Base-by-base conservation (phyloP, 2,113 vertebrate species). In the Daubentonia madagascariensis region DNA sequence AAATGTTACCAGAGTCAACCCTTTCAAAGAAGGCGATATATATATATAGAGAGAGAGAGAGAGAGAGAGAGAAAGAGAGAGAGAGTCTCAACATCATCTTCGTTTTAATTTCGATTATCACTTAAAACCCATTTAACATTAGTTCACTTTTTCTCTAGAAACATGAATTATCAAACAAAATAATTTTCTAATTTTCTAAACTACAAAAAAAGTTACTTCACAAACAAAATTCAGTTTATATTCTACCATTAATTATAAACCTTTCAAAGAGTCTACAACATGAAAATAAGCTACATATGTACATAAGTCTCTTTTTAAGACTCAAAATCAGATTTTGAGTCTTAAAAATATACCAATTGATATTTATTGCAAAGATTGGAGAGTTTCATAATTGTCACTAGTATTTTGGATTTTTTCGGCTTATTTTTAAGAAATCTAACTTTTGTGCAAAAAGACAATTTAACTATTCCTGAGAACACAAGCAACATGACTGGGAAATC, bases 201-300 rank as follows among this genome's bases (percentile, higher is more conserved):
- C 28, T 68, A 75, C 9, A 65, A 94, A 95, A 89, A 2, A 90
- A 93, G 81, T 90, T 83, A 85, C 8, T 88, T 75, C 20, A 93
- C 37, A 95, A 90, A 95, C 5, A n/a, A 68, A 96, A 61, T 63
- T 95, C 59, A 32, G 12, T 93, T 86, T 87, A 91, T 61, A 76
- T n/a, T 96, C 50, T n/a, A 91, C 16, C 75, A 5, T 88, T 10
- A 75, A 88, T 43, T 63, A 90, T 54, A 95, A 95, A 65, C 14
- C 8, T 85, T 85, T 93, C 45, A 79, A 76, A 92, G 10, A 80
- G 5, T 1, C 28, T 84, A 84, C 45, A 80, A 85, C 8, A 86
- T n/a, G 65, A 43, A 95, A 89, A 84, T 76, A 85, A 90, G 8
- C 37, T 86, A 80, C 3, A 37, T 57, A 73, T 68, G 2, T 63